Evolutionary conservation across 2,888 invertebrate genomes (phyloP), one percentile per base, ranked within the genome.

Genomic region (Lepidochrysops patricia): DNA sequence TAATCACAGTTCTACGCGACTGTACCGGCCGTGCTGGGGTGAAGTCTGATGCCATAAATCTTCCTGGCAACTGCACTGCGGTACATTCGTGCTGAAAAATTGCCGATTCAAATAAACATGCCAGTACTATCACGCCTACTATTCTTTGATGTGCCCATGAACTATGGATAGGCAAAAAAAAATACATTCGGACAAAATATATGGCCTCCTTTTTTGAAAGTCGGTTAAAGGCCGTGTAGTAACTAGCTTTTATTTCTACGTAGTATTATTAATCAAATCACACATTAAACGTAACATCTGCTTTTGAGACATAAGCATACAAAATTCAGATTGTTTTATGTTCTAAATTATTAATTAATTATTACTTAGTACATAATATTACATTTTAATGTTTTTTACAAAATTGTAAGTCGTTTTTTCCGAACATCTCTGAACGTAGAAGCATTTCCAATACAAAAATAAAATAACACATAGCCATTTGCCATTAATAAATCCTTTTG

Each of bases 41-140:
- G 76, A 74, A 72, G 73, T 69, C 74, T 64, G 68, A 66, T 72
- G 75, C 77, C 68, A 84, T 83, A 83, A 84, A 84, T 84, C 83
- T 84, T 69, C 64, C 68, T 68, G 71, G 76, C 79, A 76, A 80
- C 83, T 80, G 84, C 85, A 84, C 74, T 81, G 84, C 82, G 73
- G 78, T 71, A 73, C 75, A 69, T 66, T 70, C 67, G 69, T 71
- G 75, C 76, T 84, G 83, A 84, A 84, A 85, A 83, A 85, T 81
- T 82, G 77, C 75, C 74, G 75, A 82, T 80, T 78, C 75, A 75
- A 83, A 82, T 82, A 82, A 82, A 82, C 82, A 77, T 78, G 80
- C 67, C 69, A 67, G 64, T 65, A 66, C 68, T 76, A 74, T 74
- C 75, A 76, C 75, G 76, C 73, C 72, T 71, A 70, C 71, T 65